Evolutionary conservation across 2,797 vertebrate species (phyloP), one percentile per base, ranked within the genome.

Genomic region (Pipistrellus nathusii): DNA sequence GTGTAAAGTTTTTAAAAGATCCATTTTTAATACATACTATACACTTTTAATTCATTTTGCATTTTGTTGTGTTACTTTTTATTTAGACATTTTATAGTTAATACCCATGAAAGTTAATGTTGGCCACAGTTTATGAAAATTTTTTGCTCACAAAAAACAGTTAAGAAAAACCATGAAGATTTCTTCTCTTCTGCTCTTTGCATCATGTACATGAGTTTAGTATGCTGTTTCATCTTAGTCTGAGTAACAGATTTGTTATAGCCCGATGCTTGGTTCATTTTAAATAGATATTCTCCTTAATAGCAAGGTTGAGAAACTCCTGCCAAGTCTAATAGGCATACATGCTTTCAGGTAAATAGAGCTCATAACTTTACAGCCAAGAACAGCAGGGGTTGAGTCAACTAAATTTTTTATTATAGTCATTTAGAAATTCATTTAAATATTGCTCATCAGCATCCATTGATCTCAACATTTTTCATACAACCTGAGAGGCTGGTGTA

Each of bases 321-420:
- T 97, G 95, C 95, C 88, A 97, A 96, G 95, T 96, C 93, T 97
- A 97, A 97, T 97, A 95, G 94, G 91, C 93, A 93, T 96, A 90
- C 96, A 97, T 97, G 96, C 93, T 96, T 97, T 96, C 96, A 96
- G 95, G 96, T 97, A 97, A 97, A 97, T 96, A 97, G 97, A 95
- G 93, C 88, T 97, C 95, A 71, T 59, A 90, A 94, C 77, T 91
- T 11, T 88, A 75, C 90, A 90, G 11, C 82, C 95, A 51, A 93
- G 66, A 97, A 93, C 72, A 97, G 7, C 72, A 96, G 94, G 96
- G 94, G 85, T 83, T 96, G 95, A 97, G 53, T 44, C 96, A 97
- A 97, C 96, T 97, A 97, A 96, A 98, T 80, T 15, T 94, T 98
- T 71, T 95, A 97, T 97, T 85, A 95, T 76, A 88, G 84, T 94